Evolutionary conservation across 1,140 invertebrate genomes (phyloP), one percentile per base, ranked within the genome.

Genomic region (Archivesica marissinica): DNA sequence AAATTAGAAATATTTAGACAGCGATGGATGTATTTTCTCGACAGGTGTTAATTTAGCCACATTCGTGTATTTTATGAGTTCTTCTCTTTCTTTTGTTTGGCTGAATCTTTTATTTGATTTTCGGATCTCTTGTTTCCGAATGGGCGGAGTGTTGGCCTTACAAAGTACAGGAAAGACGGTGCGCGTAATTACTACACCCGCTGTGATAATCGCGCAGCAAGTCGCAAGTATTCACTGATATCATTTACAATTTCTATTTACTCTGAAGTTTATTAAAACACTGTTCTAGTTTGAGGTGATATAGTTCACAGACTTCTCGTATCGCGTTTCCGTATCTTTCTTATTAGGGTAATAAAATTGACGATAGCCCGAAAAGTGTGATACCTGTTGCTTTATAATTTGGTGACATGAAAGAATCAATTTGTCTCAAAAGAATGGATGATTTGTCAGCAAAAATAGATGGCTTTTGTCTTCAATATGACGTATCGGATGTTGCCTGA

Each of bases 171-270:
- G 74, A 76, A 76, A 59, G 54, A 59, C 54, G 50, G 74, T 59
- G 50, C 30, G 50, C 33, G 50, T 56, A 76, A 76, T 59, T 59
- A 38, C 50, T 54, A 23, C 3, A 54, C 74, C 74, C 74, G 50
- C 74, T 56, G 74, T 59, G 74, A 56, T 56, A 76, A 76, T 76
- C 50, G 47, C 33, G 35, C 25, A 25, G 47, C 33, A 4, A 59
- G 47, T 52, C 33, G 38, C 23, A 39, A 76, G 50, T 76, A 56
- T 59, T 59, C 74, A 56, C 59, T 76, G 50, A 76, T 76, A 76
- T 76, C 74, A 76, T 52, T 76, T 56, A 52, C 74, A 76, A 76
- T 56, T 54, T 76, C 74, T 76, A 76, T 76, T 76, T 76, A 59
- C 74, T 72, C 59, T 44, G 20, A 59, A 76, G 44, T 76, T 76